Evolutionary conservation across 2,113 vertebrate species (phyloP).

Genomic region (Xiphophorus hellerii): DNA sequence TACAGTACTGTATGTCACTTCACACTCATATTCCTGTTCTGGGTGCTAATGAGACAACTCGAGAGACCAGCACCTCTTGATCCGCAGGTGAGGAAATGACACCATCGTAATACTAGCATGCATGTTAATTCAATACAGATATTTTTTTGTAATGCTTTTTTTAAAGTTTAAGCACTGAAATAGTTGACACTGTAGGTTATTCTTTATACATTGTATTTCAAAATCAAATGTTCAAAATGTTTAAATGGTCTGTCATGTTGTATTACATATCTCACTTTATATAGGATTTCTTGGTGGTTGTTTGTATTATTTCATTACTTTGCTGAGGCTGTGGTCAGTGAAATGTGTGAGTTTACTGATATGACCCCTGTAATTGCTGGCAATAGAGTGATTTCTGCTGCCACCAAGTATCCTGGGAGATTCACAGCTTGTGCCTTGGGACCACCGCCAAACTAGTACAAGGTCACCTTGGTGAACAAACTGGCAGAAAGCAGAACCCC

Average conservation of each 20-base stretch:
- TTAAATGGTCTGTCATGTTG: slow-evolving; percentile 8
- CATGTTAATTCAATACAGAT: slow-evolving; percentile 36
- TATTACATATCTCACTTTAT: background rate
- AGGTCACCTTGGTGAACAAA: slow-evolving; percentile 79
- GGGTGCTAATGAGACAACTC: slow-evolving; percentile 67
- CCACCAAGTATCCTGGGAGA: slow-evolving; percentile 70
- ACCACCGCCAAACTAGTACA: slow-evolving; percentile 71
- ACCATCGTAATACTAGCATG: slow-evolving; percentile 1
- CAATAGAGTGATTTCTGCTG: slow-evolving; percentile 62
- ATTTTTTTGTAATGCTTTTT: background rate
- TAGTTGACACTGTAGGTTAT: background rate
- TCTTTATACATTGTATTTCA: background rate
- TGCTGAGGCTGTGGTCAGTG: slow-evolving; percentile 43
- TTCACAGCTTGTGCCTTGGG: slow-evolving; percentile 74
- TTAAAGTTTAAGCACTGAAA: background rate
- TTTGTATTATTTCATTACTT: slow-evolving; percentile 52
- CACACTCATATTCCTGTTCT: slow-evolving; percentile 34
- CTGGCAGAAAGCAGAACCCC: slow-evolving; percentile 60
- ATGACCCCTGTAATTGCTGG: slow-evolving; percentile 55
- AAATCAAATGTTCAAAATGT: slow-evolving; percentile 10
- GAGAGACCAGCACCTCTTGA: slow-evolving; percentile 56
- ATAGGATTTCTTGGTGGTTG: slow-evolving; percentile 24
- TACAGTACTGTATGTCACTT: slow-evolving; percentile 52
- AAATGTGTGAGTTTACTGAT: slow-evolving; percentile 54
- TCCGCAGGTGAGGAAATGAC: slow-evolving; percentile 60